Conservation (phyloP, 2,888 invertebrate species). For the Hanleya hanleyi region DNA sequence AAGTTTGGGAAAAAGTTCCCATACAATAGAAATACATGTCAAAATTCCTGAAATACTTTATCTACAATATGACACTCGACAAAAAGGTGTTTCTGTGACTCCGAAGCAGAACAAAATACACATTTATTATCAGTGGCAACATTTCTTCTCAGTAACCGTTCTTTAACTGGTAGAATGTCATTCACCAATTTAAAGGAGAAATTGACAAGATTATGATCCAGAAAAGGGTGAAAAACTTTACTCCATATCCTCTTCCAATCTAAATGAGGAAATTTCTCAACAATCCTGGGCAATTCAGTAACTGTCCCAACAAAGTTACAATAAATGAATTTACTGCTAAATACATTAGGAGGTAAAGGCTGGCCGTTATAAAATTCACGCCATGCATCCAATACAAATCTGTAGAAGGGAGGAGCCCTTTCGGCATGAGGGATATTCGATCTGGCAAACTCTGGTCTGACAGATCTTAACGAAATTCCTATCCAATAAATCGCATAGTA, state of each 20-base stretch:
- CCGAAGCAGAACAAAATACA: background rate
- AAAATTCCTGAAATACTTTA: background rate
- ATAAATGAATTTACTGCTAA: background rate
- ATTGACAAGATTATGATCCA: slow-evolving; percentile 1
- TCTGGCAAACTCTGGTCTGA: background rate
- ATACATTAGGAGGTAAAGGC: background rate
- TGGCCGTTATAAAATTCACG: background rate
- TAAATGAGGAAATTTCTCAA: background rate
- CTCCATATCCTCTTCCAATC: background rate
- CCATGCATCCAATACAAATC: background rate
- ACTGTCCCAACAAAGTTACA: background rate
- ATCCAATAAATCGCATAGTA: slow-evolving; percentile 5
- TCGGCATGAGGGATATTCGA: background rate
- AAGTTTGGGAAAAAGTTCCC: background rate
- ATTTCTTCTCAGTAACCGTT: background rate
- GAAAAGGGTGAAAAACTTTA: background rate
- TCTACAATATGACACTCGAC: background rate
- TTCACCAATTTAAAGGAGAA: background rate
- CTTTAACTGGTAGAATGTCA: slow-evolving; percentile 1
- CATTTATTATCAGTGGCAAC: background rate
- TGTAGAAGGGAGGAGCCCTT: background rate
- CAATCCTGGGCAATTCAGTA: background rate
- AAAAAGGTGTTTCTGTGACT: background rate
- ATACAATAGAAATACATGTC: background rate
- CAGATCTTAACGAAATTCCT: background rate